phyloP scores from a whole-genome alignment of 2,113 vertebrate species.

The Thamnaconus septentrionalis region DNA sequence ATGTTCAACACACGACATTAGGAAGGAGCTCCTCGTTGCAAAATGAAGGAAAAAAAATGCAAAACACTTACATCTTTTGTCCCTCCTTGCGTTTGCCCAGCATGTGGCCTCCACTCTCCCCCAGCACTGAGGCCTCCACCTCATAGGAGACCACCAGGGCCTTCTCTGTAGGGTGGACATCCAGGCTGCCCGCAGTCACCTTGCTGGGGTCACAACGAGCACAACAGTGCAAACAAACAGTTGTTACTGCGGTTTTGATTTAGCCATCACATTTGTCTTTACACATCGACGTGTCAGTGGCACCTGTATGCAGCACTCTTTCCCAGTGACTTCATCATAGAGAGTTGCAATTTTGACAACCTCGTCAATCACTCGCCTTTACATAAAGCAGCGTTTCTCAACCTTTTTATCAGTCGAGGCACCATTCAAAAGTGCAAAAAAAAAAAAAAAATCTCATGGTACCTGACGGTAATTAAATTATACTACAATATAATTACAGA shows the following conservation, averaged over 20 bases:
- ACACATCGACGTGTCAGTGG: too few relatives aligned
- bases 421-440: too few relatives aligned
- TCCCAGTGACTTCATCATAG: too few relatives aligned
- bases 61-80: slow-evolving; percentile 90
- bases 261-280: not conserved
- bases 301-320: too few relatives aligned
- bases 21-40: not conserved
- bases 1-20: too few relatives aligned
- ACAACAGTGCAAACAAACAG: not conserved
- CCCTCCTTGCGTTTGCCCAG: slow-evolving; percentile 94
- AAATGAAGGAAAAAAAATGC: not conserved
- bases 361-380: too few relatives aligned
- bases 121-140: slow-evolving; percentile 93
- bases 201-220: slow-evolving; percentile 74
- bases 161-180: slow-evolving; percentile 96
- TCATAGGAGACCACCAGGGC: slow-evolving; percentile 97
- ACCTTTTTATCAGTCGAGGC: too few relatives aligned
- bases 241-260: not conserved
- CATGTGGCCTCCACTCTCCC: slow-evolving; percentile 88
- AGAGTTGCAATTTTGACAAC: too few relatives aligned
- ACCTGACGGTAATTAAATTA: too few relatives aligned
- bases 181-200: slow-evolving; percentile 90
- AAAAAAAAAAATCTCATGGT: too few relatives aligned
- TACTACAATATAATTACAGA: too few relatives aligned
- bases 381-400: too few relatives aligned